Evolutionary conservation across 2,113 vertebrate genomes (phyloP).

Genomic region (Dromaius novaehollandiae): DNA sequence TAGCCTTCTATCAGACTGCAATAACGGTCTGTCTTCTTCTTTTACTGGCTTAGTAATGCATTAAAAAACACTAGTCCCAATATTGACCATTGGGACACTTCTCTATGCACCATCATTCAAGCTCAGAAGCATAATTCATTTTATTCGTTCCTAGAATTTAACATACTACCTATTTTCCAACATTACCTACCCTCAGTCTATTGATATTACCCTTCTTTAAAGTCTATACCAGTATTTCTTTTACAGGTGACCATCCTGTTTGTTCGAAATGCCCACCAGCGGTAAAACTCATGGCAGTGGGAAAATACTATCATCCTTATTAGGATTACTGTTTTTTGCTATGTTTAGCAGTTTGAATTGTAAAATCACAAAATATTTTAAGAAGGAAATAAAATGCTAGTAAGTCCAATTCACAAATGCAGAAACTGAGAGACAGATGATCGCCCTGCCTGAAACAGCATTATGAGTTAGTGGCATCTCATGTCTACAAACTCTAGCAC

Average conservation of each 20-base stretch:
- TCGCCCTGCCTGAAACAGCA: neutral
- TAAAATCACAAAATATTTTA: neutral
- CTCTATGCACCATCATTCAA: neutral
- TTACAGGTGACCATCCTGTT: neutral
- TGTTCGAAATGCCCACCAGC: neutral
- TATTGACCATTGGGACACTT: neutral
- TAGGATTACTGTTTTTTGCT: fast-evolving
- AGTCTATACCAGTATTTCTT: neutral
- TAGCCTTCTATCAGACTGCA: neutral
- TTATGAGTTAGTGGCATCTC: neutral
- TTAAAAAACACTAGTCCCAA: neutral
- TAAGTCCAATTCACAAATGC: neutral
- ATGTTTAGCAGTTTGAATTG: neutral
- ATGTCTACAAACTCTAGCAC: neutral
- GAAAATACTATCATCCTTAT: neutral
- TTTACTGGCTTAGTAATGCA: fast-evolving
- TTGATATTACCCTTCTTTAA: neutral
- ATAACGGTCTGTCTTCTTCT: neutral
- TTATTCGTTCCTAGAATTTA: neutral
- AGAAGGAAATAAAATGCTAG: neutral
- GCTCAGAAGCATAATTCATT: neutral
- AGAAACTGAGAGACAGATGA: neutral
- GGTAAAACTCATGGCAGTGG: neutral
- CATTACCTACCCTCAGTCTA: neutral
- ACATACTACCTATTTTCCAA: neutral